Evolutionary conservation across 1,140 invertebrate species (phyloP), one percentile per base, ranked within the genome.

Genomic region (Maconellicoccus hirsutus): DNA sequence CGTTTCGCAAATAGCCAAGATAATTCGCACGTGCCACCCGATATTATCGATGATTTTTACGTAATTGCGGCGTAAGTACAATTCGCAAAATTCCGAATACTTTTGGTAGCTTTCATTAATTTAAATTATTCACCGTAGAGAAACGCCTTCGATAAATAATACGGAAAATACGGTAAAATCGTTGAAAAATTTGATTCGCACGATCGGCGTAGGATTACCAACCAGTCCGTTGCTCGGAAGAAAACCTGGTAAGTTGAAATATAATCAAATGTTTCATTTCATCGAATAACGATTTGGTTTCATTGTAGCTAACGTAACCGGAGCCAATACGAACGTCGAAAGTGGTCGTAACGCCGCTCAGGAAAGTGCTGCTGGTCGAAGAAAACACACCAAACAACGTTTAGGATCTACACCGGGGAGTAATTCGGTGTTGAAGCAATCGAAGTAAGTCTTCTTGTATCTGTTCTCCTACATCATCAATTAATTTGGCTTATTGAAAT

Each of bases 31-130:
- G 84, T 89, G 4, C 86, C 91, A 2, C 76, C 85, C 14, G 91
- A 92, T 69, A 80, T 95, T 14, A 89, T 94, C 77, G 93, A 96
- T 80, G 93, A 96, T 78, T 96, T 96, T 81, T 94, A 91, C 77
- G 90, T 91, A 25, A 92, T 94, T 75, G 91, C 92, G 29, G 87
- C 92, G 78, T 92, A 87, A 79, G 83, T 84, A 80, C 69, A 69
- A 71, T 74, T 26, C 59, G 71, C 42, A 71, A 75, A 59, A 26
- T 23, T 21, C 4, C 10, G 22, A 8, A 39, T 19, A n/a, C 52
- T 74, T 27, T 27, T 71, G 69, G 25, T 59, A 66, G 19, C 70
- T 74, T 33, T 63, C 22, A 39, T 52, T 8, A 66, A 69, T 73
- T 72, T 14, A n/a, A n/a, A 23, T 75, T 73, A 52, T 75, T 73